These are phyloP conservation scores for Limnothrissa miodon DNA, from an alignment of 2,113 vertebrate species.

Conservation along the genomic window DNA sequence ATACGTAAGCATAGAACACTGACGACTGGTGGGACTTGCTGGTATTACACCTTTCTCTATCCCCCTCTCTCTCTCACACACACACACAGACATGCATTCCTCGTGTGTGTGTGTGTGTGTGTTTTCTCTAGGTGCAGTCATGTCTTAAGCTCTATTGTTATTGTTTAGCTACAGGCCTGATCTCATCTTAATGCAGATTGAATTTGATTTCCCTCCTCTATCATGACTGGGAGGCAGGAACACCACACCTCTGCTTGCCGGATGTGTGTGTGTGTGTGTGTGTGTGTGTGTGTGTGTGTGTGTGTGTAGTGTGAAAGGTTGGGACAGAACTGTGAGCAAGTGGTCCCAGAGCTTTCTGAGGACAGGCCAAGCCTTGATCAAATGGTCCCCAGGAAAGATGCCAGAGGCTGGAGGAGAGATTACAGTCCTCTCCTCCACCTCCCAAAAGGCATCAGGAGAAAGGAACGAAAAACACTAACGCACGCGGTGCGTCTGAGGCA, in stretches of 20 bases:
- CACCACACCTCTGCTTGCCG: background rate
- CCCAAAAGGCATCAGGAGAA: background rate
- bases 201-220: background rate
- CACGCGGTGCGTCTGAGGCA: background rate
- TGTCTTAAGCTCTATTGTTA: slow-evolving; percentile 1
- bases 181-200: slow-evolving; percentile 1
- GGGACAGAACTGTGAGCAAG: background rate
- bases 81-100: background rate
- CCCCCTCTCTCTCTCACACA: background rate
- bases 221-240: background rate
- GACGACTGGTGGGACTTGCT: background rate
- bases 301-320: background rate
- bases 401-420: slow-evolving; percentile 20
- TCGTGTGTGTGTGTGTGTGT: background rate
- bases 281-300: background rate
- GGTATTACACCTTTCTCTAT: background rate
- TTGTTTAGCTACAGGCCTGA: slow-evolving; percentile 2
- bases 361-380: slow-evolving; percentile 25
- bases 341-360: slow-evolving; percentile 7
- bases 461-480: slow-evolving; percentile 17
- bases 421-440: background rate
- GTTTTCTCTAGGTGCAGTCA: background rate
- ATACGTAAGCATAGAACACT: background rate
- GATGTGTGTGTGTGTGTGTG: too few species aligned
- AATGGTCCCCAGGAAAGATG: slow-evolving; percentile 22